Conservation (phyloP, 2,113 vertebrate species). For the Osmerus eperlanus region DNA sequence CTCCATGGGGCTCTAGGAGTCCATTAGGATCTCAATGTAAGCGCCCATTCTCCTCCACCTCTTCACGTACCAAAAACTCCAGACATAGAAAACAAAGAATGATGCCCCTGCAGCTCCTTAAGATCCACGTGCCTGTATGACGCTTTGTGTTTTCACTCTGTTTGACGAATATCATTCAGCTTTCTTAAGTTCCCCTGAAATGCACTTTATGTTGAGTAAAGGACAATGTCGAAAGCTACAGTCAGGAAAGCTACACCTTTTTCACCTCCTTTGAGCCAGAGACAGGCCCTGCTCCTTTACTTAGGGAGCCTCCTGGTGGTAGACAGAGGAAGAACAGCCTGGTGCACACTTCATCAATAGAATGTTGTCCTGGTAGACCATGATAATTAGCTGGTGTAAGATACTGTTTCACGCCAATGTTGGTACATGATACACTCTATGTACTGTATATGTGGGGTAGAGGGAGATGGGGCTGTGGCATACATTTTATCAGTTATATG, state of each 20-base stretch:
- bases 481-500: not conserved
- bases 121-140: too few relatives aligned
- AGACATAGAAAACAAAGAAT: slow-evolving; percentile 60
- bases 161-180: too few relatives aligned
- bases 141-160: too few relatives aligned
- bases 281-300: slow-evolving; percentile 54
- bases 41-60: not conserved
- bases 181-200: not conserved
- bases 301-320: slow-evolving; percentile 70
- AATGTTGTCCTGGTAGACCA: not conserved
- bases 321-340: slow-evolving; percentile 56
- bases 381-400: too few relatives aligned
- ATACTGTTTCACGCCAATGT: too few relatives aligned
- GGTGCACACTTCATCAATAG: too few relatives aligned
- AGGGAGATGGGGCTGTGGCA: not conserved
- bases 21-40: slow-evolving; percentile 52
- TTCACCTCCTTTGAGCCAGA: slow-evolving; percentile 48
- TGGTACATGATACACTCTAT: too few relatives aligned
- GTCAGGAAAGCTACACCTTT: slow-evolving; percentile 59
- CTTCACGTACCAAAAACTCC: slow-evolving; percentile 14
- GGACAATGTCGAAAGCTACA: too few relatives aligned
- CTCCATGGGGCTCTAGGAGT: slow-evolving; percentile 43
- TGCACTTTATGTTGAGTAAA: not conserved
- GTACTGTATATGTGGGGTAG: not conserved
- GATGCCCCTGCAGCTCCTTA: slow-evolving; percentile 53